Evolutionary conservation across 2,888 invertebrate genomes (phyloP).

Genomic region (Drosophila ustulata): DNA sequence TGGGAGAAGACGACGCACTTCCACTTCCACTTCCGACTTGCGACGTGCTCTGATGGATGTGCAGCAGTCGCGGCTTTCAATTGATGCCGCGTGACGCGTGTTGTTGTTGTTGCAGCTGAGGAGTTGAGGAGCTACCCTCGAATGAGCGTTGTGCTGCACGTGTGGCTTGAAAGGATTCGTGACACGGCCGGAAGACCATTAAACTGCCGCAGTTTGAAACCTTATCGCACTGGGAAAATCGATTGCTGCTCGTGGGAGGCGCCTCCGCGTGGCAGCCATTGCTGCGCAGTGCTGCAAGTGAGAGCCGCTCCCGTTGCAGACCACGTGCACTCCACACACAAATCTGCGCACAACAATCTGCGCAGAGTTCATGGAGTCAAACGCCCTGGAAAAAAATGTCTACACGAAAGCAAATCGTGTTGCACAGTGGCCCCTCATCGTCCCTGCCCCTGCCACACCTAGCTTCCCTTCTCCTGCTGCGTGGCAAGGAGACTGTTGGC

Average conservation of each 20-base stretch:
- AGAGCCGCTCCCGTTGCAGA: constrained; percentile 18
- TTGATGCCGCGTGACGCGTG: constrained; percentile 75
- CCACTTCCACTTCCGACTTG: constrained; percentile 65
- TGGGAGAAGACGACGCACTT: constrained; percentile 34
- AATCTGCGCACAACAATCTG: constrained; percentile 41
- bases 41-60: constrained; percentile 68
- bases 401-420: constrained; percentile 47
- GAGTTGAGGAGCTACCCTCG: constrained; percentile 50
- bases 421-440: constrained; percentile 29
- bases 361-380: constrained; percentile 57
- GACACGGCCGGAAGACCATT: constrained; percentile 58
- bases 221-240: constrained; percentile 77
- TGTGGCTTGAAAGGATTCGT: constrained; percentile 70
- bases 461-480: constrained; percentile 20
- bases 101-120: constrained; percentile 31
- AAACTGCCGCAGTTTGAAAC: constrained; percentile 62
- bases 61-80: constrained; percentile 57
- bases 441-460: background rate
- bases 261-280: constrained; percentile 64
- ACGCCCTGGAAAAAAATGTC: constrained; percentile 56
- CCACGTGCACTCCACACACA: constrained; percentile 52
- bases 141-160: constrained; percentile 58
- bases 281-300: constrained; percentile 65
- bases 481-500: constrained; percentile 23
- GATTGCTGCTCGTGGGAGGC: constrained; percentile 67